Evolutionary conservation across 92 coral and sea anemone species (phyloP), one percentile per base, ranked within the genome.

Genomic region (Umimayanthus kanabou): DNA sequence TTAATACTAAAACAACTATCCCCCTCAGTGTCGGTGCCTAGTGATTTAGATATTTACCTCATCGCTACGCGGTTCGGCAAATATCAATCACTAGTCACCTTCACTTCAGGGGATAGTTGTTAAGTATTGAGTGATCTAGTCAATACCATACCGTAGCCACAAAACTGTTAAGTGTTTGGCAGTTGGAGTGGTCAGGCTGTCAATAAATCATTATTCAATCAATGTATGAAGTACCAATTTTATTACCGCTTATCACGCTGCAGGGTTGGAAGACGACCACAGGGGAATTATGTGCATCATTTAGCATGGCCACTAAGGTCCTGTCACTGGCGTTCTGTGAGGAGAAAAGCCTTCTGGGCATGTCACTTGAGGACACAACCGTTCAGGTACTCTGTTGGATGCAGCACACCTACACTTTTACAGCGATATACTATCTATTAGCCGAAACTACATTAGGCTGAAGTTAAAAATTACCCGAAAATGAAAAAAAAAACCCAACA

Each of bases 341-440:
- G 0, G 96, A 85, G 73, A 98, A 92, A 71, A 65, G 92, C 76
- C 91, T 95, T 73, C 90, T 95, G 82, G 99, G 94, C n/a, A 77
- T 92, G 90, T 98, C 97, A 8, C 87, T 97, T 75, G 93, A 95
- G 64, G 99, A 97, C 78, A 94, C 98, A 10, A 95, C 98, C 8
- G 93, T 97, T 5, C 98, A 95, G 99, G 99, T 95, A 90, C 10
- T n/a, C 23, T 73, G 28, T 55, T 29, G 26, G 23, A 39, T 15
- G 23, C 4, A 30, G 82, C 40, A 16, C 16, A 50, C 23, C 30
- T 43, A 47, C 37, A 33, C 37, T 33, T 0, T 33, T 33, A 33
- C 37, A 33, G 37, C 37, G n/a, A n/a, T 33, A 33, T 33, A 33
- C 37, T 33, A 2, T 33, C 37, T 33, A 33, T 33, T 33, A 33